Evolutionary conservation across 2,888 invertebrate genomes (phyloP).

Genomic region (Sarcophaga subvicina): DNA sequence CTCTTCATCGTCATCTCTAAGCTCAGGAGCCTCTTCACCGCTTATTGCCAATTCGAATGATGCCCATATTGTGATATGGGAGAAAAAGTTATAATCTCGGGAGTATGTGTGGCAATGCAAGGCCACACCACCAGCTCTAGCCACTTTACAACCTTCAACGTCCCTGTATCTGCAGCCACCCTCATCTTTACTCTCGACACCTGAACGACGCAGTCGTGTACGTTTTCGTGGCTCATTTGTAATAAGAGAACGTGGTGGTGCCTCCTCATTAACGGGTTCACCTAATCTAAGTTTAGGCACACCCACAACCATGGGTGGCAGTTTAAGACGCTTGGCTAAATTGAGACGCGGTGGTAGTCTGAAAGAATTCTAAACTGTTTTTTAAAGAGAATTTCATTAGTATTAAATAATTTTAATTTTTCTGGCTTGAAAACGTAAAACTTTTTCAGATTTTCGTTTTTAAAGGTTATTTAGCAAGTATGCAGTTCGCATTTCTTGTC

Average conservation of each 20-base stretch:
- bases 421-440: background rate
- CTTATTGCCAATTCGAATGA: slow-evolving; percentile 90
- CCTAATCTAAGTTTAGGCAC: slow-evolving; percentile 53
- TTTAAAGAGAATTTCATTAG: background rate
- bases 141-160: slow-evolving; percentile 48
- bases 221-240: slow-evolving; percentile 75
- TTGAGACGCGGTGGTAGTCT: slow-evolving; percentile 78
- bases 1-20: slow-evolving; percentile 63
- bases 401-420: slow-evolving; percentile 21
- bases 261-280: slow-evolving; percentile 46
- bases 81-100: slow-evolving; percentile 88
- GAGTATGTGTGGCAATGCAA: slow-evolving; percentile 75
- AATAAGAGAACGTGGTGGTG: slow-evolving; percentile 70
- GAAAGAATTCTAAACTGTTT: slow-evolving; percentile 74
- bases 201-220: slow-evolving; percentile 75
- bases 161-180: slow-evolving; percentile 58
- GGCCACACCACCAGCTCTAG: slow-evolving; percentile 62
- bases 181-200: slow-evolving; percentile 61
- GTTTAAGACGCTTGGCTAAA: slow-evolving; percentile 75
- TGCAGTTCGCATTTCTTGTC: background rate
- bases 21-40: slow-evolving; percentile 71
- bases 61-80: slow-evolving; percentile 95
- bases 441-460: background rate
- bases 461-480: background rate
- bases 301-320: slow-evolving; percentile 53